phyloP scores from a whole-genome alignment of 2,113 vertebrate genomes.

The Nematolebias whitei region DNA sequence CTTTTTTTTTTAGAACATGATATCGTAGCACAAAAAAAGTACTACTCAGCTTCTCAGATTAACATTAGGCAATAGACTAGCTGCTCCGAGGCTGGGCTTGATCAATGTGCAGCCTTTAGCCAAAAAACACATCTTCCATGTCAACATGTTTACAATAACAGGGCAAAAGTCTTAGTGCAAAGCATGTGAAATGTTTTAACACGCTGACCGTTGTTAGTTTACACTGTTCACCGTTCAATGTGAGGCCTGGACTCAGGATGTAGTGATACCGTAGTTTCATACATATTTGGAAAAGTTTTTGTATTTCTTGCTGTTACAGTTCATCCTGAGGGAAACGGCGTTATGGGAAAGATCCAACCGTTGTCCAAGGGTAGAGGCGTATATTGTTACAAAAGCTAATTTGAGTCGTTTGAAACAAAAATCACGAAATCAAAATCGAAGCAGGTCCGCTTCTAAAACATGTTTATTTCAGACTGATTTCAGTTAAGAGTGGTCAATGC shows the following conservation, averaged over 20 bases:
- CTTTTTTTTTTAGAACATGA: not conserved
- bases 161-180: not conserved
- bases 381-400: too few relatives aligned
- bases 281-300: not conserved
- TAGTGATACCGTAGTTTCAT: not conserved
- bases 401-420: too few relatives aligned
- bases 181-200: not conserved
- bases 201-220: not conserved
- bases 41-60: not conserved
- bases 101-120: not conserved
- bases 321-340: not conserved
- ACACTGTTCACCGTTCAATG: not conserved
- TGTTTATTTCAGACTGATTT: too few relatives aligned
- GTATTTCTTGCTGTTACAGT: not conserved
- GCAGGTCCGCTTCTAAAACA: too few relatives aligned
- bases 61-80: not conserved
- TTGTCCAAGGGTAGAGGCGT: too few relatives aligned
- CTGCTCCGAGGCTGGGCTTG: not conserved
- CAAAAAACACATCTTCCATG: not conserved
- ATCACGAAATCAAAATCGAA: too few relatives aligned
- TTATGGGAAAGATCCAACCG: too few relatives aligned
- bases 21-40: not conserved
- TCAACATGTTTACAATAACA: not conserved
- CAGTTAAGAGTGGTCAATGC: too few relatives aligned
- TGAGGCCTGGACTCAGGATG: not conserved